phyloP scores from a whole-genome alignment of 1,140 invertebrate genomes.

The Anastatus disparis region DNA sequence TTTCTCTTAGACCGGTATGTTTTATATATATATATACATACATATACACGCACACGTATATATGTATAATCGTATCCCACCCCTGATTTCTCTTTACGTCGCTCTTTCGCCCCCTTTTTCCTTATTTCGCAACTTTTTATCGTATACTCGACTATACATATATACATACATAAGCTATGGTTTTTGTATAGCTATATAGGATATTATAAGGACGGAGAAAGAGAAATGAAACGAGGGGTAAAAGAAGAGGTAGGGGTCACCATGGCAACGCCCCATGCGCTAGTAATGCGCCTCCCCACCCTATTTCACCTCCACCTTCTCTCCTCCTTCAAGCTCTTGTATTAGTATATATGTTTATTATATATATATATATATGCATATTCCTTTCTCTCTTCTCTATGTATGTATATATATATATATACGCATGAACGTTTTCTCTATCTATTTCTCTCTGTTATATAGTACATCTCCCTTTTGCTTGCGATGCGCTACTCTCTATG shows the following conservation, averaged over 20 bases:
- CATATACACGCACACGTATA: not conserved
- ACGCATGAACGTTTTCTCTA: constrained; percentile 37
- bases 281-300: constrained; percentile 49
- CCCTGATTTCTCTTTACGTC: constrained; percentile 31
- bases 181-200: too few relatives aligned
- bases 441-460: constrained; percentile 34
- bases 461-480: constrained; percentile 4
- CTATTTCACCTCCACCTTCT: not conserved
- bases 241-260: constrained; percentile 63
- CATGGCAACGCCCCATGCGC: constrained; percentile 66
- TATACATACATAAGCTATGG: constrained; percentile 32
- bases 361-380: too few relatives aligned
- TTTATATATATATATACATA: too few relatives aligned
- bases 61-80: constrained; percentile 30
- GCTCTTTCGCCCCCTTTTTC: constrained; percentile 40
- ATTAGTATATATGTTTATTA: too few relatives aligned
- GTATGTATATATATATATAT: too few relatives aligned
- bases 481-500: too few relatives aligned
- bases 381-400: constrained; percentile 23
- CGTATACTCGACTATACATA: constrained; percentile 37
- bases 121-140: constrained; percentile 36
- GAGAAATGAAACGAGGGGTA: constrained; percentile 58
- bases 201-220: constrained; percentile 22
- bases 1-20: too few relatives aligned
- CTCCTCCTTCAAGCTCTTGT: too few relatives aligned